Conservation (phyloP, 23 tunicate genomes). For the Phallusia fumigata region DNA sequence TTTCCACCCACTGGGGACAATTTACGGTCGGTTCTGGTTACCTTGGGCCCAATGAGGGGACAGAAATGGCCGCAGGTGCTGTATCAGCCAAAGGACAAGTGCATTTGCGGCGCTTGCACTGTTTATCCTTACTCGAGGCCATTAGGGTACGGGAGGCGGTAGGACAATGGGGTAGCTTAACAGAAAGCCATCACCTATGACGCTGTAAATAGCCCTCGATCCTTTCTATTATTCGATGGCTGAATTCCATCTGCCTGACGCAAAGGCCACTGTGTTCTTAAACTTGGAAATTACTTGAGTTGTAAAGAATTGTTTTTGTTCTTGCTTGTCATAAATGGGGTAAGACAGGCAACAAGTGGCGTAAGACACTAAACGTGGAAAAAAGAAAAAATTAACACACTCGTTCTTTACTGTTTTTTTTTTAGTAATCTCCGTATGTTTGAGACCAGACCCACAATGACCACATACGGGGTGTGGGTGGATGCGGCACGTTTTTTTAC, state of each 20-base stretch:
- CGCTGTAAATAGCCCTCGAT: not conserved
- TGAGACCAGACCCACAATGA: no score
- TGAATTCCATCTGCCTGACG: conserved; percentile 1
- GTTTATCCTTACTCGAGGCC: not conserved
- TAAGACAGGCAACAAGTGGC: no score
- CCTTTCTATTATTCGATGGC: not conserved
- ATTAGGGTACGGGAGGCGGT: not conserved
- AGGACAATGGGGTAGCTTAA: not conserved
- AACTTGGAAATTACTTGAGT: not conserved
- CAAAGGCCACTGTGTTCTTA: not conserved
- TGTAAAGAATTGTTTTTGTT: not conserved
- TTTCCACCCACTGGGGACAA: not conserved
- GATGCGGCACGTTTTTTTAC: no score
- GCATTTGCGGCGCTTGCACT: not conserved
- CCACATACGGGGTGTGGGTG: no score
- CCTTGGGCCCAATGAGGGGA: not conserved
- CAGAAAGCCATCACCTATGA: not conserved
- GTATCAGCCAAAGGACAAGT: not conserved
- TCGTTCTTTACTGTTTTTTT: no score
- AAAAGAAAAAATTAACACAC: no score
- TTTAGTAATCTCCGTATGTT: no score
- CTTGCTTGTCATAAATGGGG: no score
- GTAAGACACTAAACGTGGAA: no score
- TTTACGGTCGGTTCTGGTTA: not conserved
- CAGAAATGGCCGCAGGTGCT: not conserved